These are phyloP conservation scores for Ibycter americanus DNA, from an alignment of 2,797 vertebrate genomes.

Conservation along the genomic window DNA sequence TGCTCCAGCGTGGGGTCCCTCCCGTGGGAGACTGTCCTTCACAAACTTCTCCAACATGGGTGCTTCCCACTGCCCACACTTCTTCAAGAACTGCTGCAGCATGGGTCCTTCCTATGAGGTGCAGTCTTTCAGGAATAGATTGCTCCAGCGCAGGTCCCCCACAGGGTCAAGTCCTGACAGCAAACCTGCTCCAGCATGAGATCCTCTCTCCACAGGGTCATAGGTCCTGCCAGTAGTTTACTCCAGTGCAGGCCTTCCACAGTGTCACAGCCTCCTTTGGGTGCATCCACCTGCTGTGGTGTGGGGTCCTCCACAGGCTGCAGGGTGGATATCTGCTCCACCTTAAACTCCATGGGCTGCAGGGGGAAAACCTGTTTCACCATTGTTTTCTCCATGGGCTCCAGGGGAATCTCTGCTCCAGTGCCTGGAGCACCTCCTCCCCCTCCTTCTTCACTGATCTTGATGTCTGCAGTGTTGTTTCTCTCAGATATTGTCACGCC, in stretches of 20 bases:
- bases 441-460: too few relatives aligned
- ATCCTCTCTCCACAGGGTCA: background rate
- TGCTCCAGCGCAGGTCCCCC: background rate
- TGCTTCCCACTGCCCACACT: rapidly evolving
- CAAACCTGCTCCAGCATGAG: background rate
- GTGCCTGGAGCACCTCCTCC: too few relatives aligned
- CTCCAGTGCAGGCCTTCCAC: rapidly evolving
- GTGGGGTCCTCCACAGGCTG: background rate
- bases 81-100: background rate
- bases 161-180: background rate
- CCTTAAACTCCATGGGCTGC: background rate
- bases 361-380: background rate
- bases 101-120: rapidly evolving
- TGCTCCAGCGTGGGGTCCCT: too few relatives aligned
- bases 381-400: too few relatives aligned
- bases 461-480: background rate
- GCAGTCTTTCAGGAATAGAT: background rate
- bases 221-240: background rate
- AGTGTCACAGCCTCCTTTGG: background rate
- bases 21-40: too few relatives aligned
- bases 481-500: background rate
- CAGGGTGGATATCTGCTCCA: background rate
- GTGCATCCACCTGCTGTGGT: background rate
- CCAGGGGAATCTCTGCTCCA: too few relatives aligned
- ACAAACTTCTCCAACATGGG: too few relatives aligned